Evolutionary conservation across 2,888 invertebrate genomes (phyloP), one percentile per base, ranked within the genome.

Genomic region (Drosophila kuntzei): DNA sequence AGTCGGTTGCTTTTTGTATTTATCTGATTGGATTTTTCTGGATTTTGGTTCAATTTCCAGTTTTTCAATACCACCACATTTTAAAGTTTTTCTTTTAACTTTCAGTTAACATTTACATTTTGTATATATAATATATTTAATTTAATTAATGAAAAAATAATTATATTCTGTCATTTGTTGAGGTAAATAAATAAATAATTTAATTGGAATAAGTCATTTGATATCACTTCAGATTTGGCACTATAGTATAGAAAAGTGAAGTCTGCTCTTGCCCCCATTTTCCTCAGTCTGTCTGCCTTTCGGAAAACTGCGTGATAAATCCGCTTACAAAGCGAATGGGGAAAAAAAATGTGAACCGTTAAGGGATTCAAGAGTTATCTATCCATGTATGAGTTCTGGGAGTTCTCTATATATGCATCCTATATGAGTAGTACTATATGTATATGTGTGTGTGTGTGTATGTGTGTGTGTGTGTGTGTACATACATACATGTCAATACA

Each of bases 401-500:
- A 18, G 20, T 41, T 7, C 1, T 7, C n/a, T 34, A 6, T n/a
- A 34, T 36, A 36, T 2, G 1, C 7, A 36, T 36, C 12, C 2
- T 36, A 39, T 2, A 12, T 39, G 2, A 0, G 12, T 14, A 18
- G 4, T 1, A n/a, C n/a, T 39, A 6, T 18, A 9, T 16, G 1
- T 36, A 14, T 9, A 16, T 16, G 16, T 16, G 2, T 36, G 14
- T 36, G 12, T 2, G 2, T 14, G 6, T 34, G 14, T 12, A 18
- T 29, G 32, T 36, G 16, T 39, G 4, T 18, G 9, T 53, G 16
- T 27, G 9, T 14, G 27, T 67, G 6, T 46, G 51, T 36, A 54
- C 20, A 36, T 50, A 51, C 12, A 12, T 7, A 12, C 12, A 34
- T 16, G 32, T 8, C 29, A 67, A 77, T 57, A 36, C 41, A 77